A percentile compares a stretch with the other conserved stretches of the same genome.
Conservation (phyloP, 1,140 invertebrate genomes). For the Rhysida immarginata region DNA sequence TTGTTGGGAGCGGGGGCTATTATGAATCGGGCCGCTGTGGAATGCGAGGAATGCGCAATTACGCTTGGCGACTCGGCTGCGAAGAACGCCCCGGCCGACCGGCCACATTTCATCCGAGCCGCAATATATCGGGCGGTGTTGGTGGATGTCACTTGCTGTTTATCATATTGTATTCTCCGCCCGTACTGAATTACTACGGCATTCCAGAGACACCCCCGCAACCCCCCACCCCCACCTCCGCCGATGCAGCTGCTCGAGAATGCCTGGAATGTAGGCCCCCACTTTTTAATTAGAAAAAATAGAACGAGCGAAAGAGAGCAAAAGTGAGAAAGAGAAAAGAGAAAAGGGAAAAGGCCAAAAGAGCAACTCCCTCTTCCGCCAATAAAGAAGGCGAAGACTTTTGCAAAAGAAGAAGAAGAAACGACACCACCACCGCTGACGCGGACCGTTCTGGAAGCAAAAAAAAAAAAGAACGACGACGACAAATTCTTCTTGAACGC, state of each 20-base stretch:
- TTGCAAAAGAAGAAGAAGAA: no score
- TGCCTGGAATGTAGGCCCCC: background rate
- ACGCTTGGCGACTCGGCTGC: background rate
- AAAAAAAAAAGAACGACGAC: no score
- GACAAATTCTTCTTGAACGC: no score
- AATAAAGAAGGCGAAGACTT: no score
- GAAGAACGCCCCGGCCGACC: no score
- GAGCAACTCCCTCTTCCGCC: no score
- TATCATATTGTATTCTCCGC: background rate
- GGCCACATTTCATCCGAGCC: background rate
- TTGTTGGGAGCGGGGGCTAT: no score
- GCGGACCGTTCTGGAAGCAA: no score
- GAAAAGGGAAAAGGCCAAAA: slow-evolving; percentile 1
- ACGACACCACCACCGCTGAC: no score
- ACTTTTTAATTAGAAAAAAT: slow-evolving; percentile 2
- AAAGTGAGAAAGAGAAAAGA: slow-evolving; percentile 7
- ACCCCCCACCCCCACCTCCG: no score
- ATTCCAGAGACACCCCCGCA: background rate
- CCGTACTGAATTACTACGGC: background rate
- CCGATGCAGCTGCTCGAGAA: background rate
- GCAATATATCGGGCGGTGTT: background rate
- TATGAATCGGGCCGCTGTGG: background rate
- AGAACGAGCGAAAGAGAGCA: slow-evolving; percentile 2
- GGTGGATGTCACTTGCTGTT: background rate
- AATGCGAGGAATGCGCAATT: background rate